Conservation (phyloP, 1,140 invertebrate species). For the Archegozetes longisetosus region DNA sequence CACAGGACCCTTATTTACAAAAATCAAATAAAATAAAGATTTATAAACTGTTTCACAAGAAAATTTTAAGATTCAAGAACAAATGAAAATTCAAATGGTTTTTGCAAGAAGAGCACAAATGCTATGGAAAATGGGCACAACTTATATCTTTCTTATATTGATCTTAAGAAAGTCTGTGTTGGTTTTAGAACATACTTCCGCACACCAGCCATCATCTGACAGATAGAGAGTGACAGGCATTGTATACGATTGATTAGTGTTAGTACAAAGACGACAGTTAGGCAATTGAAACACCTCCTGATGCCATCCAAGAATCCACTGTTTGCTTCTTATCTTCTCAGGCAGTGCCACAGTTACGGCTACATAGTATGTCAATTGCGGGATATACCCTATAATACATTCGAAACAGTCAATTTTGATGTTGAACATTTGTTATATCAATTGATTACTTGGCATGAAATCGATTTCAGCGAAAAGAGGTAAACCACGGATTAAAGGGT, state of each 20-base stretch:
- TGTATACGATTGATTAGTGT: constrained; percentile 5
- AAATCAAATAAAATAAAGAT: too few species aligned
- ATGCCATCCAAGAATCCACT: constrained; percentile 9
- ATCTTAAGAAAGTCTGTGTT: too few species aligned
- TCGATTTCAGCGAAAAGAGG: constrained; percentile 8
- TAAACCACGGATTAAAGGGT: neutral
- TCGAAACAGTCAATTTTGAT: too few species aligned
- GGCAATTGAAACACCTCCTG: constrained; percentile 5
- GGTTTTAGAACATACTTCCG: too few species aligned
- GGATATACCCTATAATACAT: constrained; percentile 1
- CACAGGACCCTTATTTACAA: neutral
- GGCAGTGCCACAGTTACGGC: constrained; percentile 5
- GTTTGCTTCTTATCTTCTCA: neutral
- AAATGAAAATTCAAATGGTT: too few species aligned
- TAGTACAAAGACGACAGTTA: constrained; percentile 11
- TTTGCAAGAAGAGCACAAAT: too few species aligned
- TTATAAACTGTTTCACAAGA: too few species aligned
- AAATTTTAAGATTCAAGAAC: too few species aligned
- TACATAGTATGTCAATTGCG: neutral
- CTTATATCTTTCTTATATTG: too few species aligned
- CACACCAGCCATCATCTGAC: constrained; percentile 4
- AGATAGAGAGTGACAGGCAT: constrained; percentile 3
- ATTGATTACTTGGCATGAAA: constrained; percentile 9
- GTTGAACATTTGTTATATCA: too few species aligned
- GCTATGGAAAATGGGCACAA: too few species aligned